Percentiles rank a stretch among this genome's conserved stretches.
These are phyloP conservation scores for Eulemur mongoz DNA, from an alignment of 2,797 vertebrate genomes.

Conservation along the genomic window DNA sequence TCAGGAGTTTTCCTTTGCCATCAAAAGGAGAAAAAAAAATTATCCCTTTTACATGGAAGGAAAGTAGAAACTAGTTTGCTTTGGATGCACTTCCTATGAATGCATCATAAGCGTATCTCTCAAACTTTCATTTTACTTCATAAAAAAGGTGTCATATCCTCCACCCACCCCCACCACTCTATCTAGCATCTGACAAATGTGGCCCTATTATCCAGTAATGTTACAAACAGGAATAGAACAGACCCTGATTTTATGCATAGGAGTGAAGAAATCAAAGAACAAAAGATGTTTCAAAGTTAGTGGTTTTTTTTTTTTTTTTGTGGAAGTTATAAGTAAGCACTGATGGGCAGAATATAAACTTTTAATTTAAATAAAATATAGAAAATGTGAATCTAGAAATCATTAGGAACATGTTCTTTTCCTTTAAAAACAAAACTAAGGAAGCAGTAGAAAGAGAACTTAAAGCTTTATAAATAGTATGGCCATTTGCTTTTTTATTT, in stretches of 20 bases:
- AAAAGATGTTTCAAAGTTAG: conserved; percentile 1
- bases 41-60: conserved; percentile 10
- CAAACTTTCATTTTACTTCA: conserved; percentile 44
- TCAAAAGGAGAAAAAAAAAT: conserved; percentile 23
- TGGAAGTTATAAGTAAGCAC: not conserved
- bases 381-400: not conserved
- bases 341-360: not conserved
- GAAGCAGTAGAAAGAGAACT: not conserved
- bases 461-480: not conserved
- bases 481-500: not conserved
- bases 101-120: not conserved
- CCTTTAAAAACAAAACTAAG: conserved; percentile 35
- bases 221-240: not conserved
- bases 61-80: conserved; percentile 46
- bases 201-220: not conserved
- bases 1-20: conserved; percentile 56
- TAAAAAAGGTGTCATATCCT: not conserved
- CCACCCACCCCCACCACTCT: rapidly evolving
- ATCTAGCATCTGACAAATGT: not conserved
- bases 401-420: not conserved
- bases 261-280: not conserved
- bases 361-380: conserved; percentile 16
- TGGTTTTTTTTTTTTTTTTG: not conserved
- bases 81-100: not conserved
- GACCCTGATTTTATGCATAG: not conserved